Conservation (phyloP, 2,797 vertebrate genomes). For the Esox lucius region DNA sequence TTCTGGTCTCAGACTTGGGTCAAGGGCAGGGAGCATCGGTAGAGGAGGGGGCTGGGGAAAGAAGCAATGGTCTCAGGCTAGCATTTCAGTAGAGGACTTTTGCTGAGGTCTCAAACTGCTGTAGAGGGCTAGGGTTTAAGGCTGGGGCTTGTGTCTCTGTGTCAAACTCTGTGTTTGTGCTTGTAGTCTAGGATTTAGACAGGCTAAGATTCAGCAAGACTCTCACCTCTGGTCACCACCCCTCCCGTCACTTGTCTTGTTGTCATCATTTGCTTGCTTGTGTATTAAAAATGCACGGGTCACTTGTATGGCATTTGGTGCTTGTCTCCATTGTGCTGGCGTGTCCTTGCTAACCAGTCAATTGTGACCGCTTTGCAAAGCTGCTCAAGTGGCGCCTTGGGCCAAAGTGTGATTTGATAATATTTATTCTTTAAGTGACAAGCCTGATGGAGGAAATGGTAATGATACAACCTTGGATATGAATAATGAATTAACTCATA, state of each 20-base stretch:
- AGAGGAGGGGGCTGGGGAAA: background rate
- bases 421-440: conserved; percentile 72
- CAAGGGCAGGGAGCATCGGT: background rate
- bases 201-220: conserved; percentile 41
- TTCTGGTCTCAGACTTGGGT: background rate
- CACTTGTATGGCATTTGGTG: conserved; percentile 72
- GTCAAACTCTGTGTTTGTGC: background rate
- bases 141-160: background rate
- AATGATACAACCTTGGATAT: conserved; percentile 65
- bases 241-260: conserved; percentile 64
- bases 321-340: conserved; percentile 64
- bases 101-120: background rate
- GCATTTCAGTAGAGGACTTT: background rate
- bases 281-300: conserved; percentile 75
- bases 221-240: conserved; percentile 46
- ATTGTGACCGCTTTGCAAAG: conserved; percentile 74
- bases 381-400: conserved; percentile 61
- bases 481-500: conserved; percentile 76
- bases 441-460: conserved; percentile 64
- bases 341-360: conserved; percentile 71
- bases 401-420: conserved; percentile 71
- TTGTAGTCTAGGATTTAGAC: background rate
- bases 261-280: conserved; percentile 67
- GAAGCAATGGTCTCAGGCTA: too few relatives aligned
- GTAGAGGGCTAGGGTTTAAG: background rate